Evolutionary conservation across 2,113 vertebrate genomes (phyloP), one percentile per base, ranked within the genome.

Genomic region (Pandion haliaetus): DNA sequence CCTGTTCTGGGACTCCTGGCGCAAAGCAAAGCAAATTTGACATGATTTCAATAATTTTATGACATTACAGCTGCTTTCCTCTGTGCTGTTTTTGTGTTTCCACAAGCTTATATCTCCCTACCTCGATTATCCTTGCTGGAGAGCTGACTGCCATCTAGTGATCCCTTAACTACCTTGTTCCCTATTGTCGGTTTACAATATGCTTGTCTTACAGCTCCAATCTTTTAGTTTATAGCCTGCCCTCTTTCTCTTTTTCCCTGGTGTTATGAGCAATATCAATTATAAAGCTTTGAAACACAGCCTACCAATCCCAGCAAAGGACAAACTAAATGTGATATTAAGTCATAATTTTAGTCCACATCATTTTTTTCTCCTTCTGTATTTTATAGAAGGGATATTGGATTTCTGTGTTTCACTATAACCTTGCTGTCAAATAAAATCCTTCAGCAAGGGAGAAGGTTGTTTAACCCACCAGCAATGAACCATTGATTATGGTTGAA

Each of bases 351-450:
- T 93, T 62, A 91, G 81, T 82, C 84, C 95, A 85, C 58, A 1
- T 73, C 69, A 52, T 94, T 93, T 94, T 95, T 96, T 92, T 59
- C 73, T 89, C 89, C 84, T 80, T 89, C 84, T 93, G 77, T 95
- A 50, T 93, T 97, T 95, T 88, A 96, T 80, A 67, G 94, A 86
- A 96, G 57, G 81, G 74, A 79, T 93, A 96, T 97, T 97, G 95
- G 87, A 97, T 97, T 95, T 97, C 91, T 77, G 78, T 66, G 86
- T 91, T 95, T 97, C 55, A 42, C 94, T 94, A 92, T 95, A 97
- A 91, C 93, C 96, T 96, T 96, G 87, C 86, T 94, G 94, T 95
- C 93, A 93, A 95, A 95, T 96, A 97, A 96, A 97, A 97, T 58
- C 74, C 84, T 95, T 93, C 83, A 31, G 78, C 84, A 70, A 85